phyloP scores from a whole-genome alignment of 2,797 vertebrate species.

The Sebastes minor region DNA sequence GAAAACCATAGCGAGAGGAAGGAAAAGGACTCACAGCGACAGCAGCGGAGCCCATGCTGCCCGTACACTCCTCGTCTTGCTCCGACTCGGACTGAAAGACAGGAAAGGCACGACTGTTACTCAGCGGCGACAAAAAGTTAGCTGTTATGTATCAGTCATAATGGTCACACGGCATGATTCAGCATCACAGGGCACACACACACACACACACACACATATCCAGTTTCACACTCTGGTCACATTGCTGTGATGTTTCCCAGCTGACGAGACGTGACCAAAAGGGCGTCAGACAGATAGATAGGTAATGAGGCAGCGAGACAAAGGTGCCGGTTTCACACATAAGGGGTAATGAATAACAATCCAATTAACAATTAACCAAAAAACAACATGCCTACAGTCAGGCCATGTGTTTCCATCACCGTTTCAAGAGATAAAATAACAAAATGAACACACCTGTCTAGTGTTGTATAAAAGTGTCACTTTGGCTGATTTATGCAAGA shows the following conservation, averaged over 20 bases:
- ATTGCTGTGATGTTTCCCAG: constrained; percentile 49
- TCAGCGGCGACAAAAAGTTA: constrained; percentile 19
- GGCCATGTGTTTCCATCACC: constrained; percentile 22
- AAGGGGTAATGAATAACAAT: constrained; percentile 65
- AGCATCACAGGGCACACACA: not conserved
- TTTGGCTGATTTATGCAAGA: constrained; percentile 67
- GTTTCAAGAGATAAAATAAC: constrained; percentile 14
- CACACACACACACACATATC: not conserved
- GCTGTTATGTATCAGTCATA: not conserved
- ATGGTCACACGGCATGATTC: not conserved
- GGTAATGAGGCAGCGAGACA: constrained; percentile 53
- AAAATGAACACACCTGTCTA: constrained; percentile 1
- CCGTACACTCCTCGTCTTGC: constrained; percentile 80
- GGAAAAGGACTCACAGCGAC: constrained; percentile 78
- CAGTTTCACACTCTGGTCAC: constrained; percentile 31
- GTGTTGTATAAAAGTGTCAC: constrained; percentile 54
- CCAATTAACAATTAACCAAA: constrained; percentile 68
- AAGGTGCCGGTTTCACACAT: constrained; percentile 64
- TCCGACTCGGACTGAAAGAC: constrained; percentile 80
- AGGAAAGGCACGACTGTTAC: constrained; percentile 14
- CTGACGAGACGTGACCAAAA: constrained; percentile 46
- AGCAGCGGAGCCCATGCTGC: constrained; percentile 76
- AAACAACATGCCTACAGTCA: constrained; percentile 46
- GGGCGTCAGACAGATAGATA: constrained; percentile 64
- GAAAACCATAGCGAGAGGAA: not conserved